Evolutionary conservation across 2,797 vertebrate genomes (phyloP), one percentile per base, ranked within the genome.

Genomic region (Pipistrellus pipistrellus): DNA sequence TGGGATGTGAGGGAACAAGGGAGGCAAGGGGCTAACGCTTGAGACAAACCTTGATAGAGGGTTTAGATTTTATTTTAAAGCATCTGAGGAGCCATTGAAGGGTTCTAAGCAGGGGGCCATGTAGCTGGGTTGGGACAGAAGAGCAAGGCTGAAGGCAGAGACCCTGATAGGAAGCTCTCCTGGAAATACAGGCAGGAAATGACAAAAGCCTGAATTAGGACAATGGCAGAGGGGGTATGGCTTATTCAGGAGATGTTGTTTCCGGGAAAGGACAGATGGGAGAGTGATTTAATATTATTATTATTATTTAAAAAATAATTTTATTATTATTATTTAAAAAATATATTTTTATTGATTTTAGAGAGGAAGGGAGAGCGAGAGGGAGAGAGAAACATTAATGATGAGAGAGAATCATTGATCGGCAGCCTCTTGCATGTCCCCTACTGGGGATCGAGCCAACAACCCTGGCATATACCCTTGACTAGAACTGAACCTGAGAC

Each of bases 21-120:
- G 53, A 64, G 53, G 17, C 51, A 69, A 27, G 41, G 18, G 62
- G 11, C 32, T 72, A 77, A 81, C 53, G 25, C 32, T 30, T 0
- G 25, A 75, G 32, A 32, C 30, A 55, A 53, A 69, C 48, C 46
- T 82, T 91, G 55, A n/a, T 14, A 59, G 64, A 18, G 15, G 44
- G 8, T 55, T 95, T 59, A 69, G 69, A 62, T 78, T 92, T 84
- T 89, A 57, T 51, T 51, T n/a, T 38, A 32, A 88, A 85, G 51
- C 32, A 32, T 41, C 4, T 18, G 15, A 85, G 25, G 88, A 91
- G 38, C 18, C 32, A 51, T 20, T 62, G 25, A 90, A 69, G 69
- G 32, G 55, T 69, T 91, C 59, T 90, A 68, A 80, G 57, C 48
- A 84, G 76, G 73, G 35, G 7, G 83, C 20, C 1, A 27, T 27